phyloP scores from a whole-genome alignment of 2,113 vertebrate genomes.

The Jaculus jaculus region DNA sequence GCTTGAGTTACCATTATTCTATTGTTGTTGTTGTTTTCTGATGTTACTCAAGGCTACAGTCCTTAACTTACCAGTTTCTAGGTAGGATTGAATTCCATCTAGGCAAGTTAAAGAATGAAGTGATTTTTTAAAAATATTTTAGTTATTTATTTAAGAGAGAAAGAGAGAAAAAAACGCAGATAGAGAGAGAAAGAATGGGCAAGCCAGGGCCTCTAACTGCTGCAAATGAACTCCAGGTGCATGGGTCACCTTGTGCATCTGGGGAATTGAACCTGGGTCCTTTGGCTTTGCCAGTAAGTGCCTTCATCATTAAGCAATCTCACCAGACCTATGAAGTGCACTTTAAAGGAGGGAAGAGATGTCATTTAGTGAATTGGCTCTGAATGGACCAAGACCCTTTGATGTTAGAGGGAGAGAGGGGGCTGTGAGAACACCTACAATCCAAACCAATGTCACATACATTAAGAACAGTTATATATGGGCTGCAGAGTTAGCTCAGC shows the following conservation, averaged over 20 bases:
- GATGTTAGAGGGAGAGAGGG: neutral
- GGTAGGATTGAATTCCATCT: neutral
- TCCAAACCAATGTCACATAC: neutral
- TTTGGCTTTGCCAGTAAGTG: too few relatives aligned
- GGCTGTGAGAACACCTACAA: neutral
- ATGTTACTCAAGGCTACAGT: neutral
- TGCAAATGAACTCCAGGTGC: too few relatives aligned
- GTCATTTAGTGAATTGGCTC: neutral
- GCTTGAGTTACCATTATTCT: neutral
- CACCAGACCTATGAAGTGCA: too few relatives aligned
- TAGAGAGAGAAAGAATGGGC: too few relatives aligned
- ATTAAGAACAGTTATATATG: neutral
- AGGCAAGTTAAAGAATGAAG: neutral
- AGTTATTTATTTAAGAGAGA: too few relatives aligned
- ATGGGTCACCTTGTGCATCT: too few relatives aligned
- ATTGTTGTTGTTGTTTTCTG: neutral
- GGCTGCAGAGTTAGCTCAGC: too few relatives aligned
- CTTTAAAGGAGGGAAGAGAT: neutral
- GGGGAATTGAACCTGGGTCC: too few relatives aligned
- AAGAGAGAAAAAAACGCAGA: too few relatives aligned
- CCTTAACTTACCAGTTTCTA: neutral
- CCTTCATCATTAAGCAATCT: too few relatives aligned
- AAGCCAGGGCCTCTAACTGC: too few relatives aligned
- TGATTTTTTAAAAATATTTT: neutral
- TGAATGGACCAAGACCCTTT: neutral